These are phyloP conservation scores for Enhydra lutris DNA, from an alignment of 2,113 vertebrate species.

Conservation along the genomic window DNA sequence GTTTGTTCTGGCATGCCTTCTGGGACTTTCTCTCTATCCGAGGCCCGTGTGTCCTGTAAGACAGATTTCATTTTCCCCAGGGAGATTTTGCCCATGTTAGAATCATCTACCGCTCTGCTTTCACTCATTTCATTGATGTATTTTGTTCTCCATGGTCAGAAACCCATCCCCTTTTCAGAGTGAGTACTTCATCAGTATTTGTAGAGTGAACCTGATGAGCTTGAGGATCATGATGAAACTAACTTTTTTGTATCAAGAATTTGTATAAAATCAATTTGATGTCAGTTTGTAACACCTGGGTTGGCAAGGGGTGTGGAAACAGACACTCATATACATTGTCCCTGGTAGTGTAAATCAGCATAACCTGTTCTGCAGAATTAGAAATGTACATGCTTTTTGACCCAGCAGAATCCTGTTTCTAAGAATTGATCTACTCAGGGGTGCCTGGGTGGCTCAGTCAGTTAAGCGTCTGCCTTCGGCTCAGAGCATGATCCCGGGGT, in stretches of 20 bases:
- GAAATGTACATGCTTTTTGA: not conserved
- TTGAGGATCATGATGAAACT: not conserved
- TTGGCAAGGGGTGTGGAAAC: not conserved
- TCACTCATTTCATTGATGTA: not conserved
- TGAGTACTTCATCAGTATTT: not conserved
- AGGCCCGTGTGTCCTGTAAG: not conserved
- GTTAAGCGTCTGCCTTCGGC: too few species aligned
- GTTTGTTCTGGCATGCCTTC: not conserved
- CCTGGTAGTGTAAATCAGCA: not conserved
- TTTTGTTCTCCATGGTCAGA: not conserved
- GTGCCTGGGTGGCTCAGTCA: too few species aligned
- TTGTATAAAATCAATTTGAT: not conserved
- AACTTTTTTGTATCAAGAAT: not conserved
- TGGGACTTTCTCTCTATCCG: not conserved
- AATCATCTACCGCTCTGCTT: not conserved
- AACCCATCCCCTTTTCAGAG: not conserved
- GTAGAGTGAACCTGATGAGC: not conserved
- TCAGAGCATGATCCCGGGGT: too few species aligned
- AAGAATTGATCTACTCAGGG: not conserved
- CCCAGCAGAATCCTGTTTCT: not conserved
- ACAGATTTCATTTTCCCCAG: not conserved
- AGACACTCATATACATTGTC: not conserved
- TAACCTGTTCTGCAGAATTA: not conserved
- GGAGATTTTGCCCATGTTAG: not conserved
- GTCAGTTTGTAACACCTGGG: not conserved